phyloP scores from a whole-genome alignment of 2,113 vertebrate genomes.

The Hemicordylus capensis region DNA sequence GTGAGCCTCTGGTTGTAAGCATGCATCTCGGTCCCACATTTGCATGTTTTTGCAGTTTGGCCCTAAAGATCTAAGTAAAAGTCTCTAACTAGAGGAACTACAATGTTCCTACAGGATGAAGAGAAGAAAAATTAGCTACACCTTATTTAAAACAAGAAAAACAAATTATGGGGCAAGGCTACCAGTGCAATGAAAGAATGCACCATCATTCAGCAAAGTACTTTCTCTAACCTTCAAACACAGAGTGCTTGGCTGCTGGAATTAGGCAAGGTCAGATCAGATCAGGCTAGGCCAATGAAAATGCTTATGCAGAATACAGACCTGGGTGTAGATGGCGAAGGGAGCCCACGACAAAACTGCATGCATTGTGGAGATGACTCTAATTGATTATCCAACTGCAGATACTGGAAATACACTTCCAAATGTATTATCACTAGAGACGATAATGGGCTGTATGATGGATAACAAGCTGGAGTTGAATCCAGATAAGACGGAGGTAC shows the following conservation, averaged over 20 bases:
- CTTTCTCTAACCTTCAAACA: not conserved
- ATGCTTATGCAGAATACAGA: not conserved
- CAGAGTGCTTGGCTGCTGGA: not conserved
- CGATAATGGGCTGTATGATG: no score
- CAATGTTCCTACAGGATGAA: not conserved
- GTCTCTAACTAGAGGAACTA: no score
- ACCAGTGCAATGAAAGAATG: not conserved
- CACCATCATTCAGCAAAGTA: not conserved
- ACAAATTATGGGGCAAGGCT: accelerated
- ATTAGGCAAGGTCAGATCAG: not conserved
- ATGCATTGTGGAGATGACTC: not conserved
- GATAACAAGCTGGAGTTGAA: no score
- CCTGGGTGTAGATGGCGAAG: not conserved
- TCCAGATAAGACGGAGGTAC: no score
- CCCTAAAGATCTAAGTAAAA: no score
- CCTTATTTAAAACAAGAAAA: not conserved
- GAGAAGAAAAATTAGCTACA: not conserved
- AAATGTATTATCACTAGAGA: no score
- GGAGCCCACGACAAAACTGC: not conserved
- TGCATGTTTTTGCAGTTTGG: no score
- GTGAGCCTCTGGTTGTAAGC: no score
- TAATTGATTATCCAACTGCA: not conserved
- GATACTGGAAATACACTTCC: not conserved
- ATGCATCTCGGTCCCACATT: no score
- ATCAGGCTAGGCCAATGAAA: not conserved